Evolutionary conservation across 2,797 vertebrate genomes (phyloP).

Genomic region (Cyclura pinguis): DNA sequence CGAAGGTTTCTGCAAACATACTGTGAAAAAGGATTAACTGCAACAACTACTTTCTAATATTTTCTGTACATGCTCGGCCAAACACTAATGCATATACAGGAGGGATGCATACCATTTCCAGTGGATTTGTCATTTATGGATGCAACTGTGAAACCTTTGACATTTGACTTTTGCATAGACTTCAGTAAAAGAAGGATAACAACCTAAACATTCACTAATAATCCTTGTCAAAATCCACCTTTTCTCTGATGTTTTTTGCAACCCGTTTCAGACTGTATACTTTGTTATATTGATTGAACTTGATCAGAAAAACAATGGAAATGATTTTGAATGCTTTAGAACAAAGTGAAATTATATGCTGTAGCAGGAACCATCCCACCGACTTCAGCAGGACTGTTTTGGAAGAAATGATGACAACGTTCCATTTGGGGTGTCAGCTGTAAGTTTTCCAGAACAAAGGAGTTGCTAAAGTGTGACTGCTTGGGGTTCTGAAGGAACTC

Average conservation of each 20-base stretch:
- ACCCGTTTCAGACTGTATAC: background rate
- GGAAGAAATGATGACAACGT: background rate
- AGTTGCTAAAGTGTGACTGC: background rate
- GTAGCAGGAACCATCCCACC: background rate
- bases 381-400: background rate
- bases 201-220: background rate
- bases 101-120: background rate
- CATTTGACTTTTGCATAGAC: background rate
- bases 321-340: background rate
- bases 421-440: background rate
- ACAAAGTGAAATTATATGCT: background rate
- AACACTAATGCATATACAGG: background rate
- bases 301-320: background rate
- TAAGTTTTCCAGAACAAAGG: background rate
- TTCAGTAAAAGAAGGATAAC: background rate
- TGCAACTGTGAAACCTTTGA: background rate
- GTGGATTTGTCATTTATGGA: background rate
- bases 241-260: background rate
- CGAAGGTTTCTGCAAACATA: background rate
- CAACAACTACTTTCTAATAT: background rate
- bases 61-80: background rate
- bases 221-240: background rate
- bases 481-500: too few species aligned
- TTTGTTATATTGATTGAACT: background rate
- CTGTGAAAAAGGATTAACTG: background rate